Conservation (phyloP, 1,140 invertebrate genomes). For the Atta cephalotes region DNA sequence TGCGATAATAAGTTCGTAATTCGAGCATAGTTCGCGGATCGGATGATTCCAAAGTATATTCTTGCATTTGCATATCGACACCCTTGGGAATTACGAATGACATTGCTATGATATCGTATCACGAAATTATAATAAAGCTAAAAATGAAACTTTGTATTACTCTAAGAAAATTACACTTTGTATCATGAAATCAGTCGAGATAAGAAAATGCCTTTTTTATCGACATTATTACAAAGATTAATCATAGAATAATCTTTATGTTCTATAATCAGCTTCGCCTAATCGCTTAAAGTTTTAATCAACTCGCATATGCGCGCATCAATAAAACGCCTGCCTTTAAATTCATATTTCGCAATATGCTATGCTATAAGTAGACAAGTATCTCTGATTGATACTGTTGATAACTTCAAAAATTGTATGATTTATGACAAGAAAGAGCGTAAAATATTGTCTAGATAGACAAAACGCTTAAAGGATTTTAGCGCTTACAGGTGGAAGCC, state of each 20-base stretch:
- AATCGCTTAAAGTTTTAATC: background rate
- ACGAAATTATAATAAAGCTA: constrained; percentile 9
- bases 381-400: background rate
- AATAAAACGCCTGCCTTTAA: background rate
- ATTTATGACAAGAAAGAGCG: background rate
- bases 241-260: background rate
- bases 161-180: no score
- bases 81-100: background rate
- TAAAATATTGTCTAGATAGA: background rate
- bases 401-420: background rate
- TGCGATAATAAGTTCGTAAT: constrained; percentile 22
- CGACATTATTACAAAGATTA: background rate
- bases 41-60: background rate
- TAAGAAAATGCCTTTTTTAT: background rate
- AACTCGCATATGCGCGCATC: background rate
- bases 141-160: no score
- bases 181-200: background rate
- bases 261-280: background rate
- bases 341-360: constrained; percentile 2
- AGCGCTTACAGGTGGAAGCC: constrained; percentile 88
- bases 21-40: background rate
- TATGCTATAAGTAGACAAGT: background rate
- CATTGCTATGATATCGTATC: constrained; percentile 7
- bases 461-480: background rate
- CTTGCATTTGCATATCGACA: background rate